Evolutionary conservation across 2,113 vertebrate genomes (phyloP).

Genomic region (Psilopsiagon aurifrons): DNA sequence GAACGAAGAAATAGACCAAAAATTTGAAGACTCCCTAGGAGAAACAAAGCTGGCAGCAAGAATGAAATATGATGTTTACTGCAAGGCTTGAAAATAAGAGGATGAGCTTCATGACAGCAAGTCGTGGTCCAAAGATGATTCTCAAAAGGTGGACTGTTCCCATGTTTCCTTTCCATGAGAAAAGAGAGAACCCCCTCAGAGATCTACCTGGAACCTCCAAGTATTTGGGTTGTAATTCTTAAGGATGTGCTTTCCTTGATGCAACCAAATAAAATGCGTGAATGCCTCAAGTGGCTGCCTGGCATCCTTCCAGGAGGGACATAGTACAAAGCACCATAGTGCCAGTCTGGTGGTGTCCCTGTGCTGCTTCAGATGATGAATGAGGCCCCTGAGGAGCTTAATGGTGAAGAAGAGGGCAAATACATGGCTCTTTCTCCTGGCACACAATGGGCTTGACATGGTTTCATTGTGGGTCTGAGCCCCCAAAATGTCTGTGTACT

Average conservation of each 20-base stretch:
- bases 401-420: not conserved
- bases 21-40: conserved; percentile 75
- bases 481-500: not conserved
- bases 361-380: not conserved
- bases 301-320: not conserved
- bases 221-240: not conserved
- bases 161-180: not conserved
- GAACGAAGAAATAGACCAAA: conserved; percentile 80
- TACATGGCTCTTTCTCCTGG: not conserved
- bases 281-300: not conserved
- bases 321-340: not conserved
- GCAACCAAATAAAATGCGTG: not conserved
- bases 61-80: conserved; percentile 78
- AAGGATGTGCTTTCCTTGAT: not conserved
- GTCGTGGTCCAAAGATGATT: not conserved
- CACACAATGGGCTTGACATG: not conserved
- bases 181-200: not conserved
- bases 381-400: not conserved
- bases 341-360: not conserved
- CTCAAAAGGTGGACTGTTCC: not conserved
- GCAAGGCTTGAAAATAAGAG: conserved; percentile 63
- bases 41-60: conserved; percentile 76
- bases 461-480: not conserved
- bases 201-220: not conserved
- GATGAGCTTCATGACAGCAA: not conserved